Evolutionary conservation across 1,140 invertebrate species (phyloP).

Genomic region (Druon quercuslanigerum): DNA sequence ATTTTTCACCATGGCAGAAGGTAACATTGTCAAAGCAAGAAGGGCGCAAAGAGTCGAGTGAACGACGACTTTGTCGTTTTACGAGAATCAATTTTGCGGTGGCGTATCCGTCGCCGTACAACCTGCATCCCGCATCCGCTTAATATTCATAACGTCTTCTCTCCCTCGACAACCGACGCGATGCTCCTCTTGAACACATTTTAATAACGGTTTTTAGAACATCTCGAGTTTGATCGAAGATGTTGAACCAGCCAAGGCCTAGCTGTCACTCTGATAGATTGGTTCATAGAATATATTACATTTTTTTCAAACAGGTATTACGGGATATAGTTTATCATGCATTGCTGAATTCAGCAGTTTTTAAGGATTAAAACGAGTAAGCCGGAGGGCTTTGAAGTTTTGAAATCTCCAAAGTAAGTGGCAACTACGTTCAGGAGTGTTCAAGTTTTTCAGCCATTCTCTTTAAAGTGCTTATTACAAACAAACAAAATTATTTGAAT

Average conservation of each 20-base stretch:
- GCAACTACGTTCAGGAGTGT: no score
- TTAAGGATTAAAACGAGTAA: no score
- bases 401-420: no score
- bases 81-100: slow-evolving; percentile 27
- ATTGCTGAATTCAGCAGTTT: no score
- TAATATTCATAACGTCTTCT: slow-evolving; percentile 31
- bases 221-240: slow-evolving; percentile 9
- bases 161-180: neutral
- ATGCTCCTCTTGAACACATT: slow-evolving; percentile 26
- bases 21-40: slow-evolving; percentile 27
- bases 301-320: neutral
- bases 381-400: no score
- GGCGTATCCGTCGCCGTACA: slow-evolving; percentile 25
- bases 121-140: slow-evolving; percentile 22
- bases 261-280: slow-evolving; percentile 6
- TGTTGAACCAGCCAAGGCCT: neutral
- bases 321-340: no score
- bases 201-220: slow-evolving; percentile 27
- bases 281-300: neutral
- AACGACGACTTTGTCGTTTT: slow-evolving; percentile 29
- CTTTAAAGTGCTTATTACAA: no score
- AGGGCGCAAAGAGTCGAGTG: slow-evolving; percentile 10
- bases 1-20: neutral
- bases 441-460: no score
- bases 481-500: no score